Percentiles rank a stretch among this genome's conserved stretches.
Conservation (phyloP, 2,888 invertebrate species). For the Drosophila nigricruria region DNA sequence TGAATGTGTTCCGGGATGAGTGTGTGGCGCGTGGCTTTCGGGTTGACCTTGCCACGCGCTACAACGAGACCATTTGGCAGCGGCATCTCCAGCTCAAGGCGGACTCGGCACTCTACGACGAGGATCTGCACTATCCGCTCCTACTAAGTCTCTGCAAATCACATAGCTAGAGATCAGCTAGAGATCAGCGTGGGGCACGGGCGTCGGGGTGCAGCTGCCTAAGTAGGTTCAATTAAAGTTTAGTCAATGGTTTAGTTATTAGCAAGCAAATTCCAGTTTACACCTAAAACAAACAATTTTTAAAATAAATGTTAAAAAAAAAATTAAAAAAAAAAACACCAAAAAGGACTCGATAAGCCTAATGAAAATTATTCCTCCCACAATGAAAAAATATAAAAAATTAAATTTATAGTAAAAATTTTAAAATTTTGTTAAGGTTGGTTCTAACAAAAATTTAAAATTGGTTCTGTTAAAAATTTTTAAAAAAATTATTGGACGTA, state of each 20-base stretch:
- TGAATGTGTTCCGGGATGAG: conserved; percentile 89
- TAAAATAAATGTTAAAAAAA: conserved; percentile 27
- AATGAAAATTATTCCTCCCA: conserved; percentile 60
- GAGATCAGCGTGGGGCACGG: not conserved
- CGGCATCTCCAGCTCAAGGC: conserved; percentile 88
- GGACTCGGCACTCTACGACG: conserved; percentile 87
- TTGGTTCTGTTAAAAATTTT: no score
- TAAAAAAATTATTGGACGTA: no score
- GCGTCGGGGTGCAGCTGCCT: conserved; percentile 12
- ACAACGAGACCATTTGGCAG: conserved; percentile 89
- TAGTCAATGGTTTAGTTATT: conserved; percentile 76
- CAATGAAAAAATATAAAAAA: conserved; percentile 21
- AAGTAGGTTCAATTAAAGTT: conserved; percentile 57
- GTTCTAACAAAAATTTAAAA: conserved; percentile 25
- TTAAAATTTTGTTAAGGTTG: conserved; percentile 41
- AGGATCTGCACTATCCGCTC: conserved; percentile 90
- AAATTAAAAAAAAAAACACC: conserved; percentile 7
- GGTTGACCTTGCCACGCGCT: conserved; percentile 87
- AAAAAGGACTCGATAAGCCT: conserved; percentile 8
- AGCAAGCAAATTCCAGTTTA: conserved; percentile 79
- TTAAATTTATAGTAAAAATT: conserved; percentile 2
- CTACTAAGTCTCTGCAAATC: conserved; percentile 87
- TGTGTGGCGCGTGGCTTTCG: conserved; percentile 87
- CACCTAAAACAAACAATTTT: conserved; percentile 60
- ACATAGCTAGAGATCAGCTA: conserved; percentile 55